Conservation (phyloP, 1,140 invertebrate species). For the Diabrotica undecimpunctata region DNA sequence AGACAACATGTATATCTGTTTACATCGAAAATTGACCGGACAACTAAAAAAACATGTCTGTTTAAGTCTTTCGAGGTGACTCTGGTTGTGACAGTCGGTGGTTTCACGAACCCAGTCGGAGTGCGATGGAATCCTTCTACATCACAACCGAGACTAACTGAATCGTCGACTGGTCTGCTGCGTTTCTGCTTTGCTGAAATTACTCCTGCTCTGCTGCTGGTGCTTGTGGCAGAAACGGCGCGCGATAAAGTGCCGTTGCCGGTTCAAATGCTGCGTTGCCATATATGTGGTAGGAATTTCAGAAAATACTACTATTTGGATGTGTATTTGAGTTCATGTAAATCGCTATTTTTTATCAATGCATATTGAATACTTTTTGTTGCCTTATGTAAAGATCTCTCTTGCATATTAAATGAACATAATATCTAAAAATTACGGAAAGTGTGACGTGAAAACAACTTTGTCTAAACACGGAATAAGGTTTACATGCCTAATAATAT, state of each 20-base stretch:
- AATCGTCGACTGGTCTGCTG: not conserved
- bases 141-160: not conserved
- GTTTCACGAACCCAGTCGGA: not conserved
- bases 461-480: too few species aligned
- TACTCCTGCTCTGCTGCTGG: not conserved
- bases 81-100: not conserved
- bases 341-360: too few species aligned
- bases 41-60: not conserved
- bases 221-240: constrained; percentile 6
- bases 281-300: not conserved
- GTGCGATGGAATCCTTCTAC: not conserved
- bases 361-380: too few species aligned
- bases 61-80: not conserved
- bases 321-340: too few species aligned
- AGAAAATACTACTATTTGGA: too few species aligned
- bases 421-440: too few species aligned
- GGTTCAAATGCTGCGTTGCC: constrained; percentile 13
- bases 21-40: not conserved
- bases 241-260: constrained; percentile 10
- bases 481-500: too few species aligned
- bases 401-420: too few species aligned
- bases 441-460: too few species aligned
- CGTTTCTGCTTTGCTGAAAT: not conserved
- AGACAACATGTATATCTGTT: not conserved
- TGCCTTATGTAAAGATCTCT: too few species aligned